Percentiles rank a stretch among this genome's conserved stretches.
Conservation (phyloP, 2,888 invertebrate genomes). For the Phorcus lineatus region DNA sequence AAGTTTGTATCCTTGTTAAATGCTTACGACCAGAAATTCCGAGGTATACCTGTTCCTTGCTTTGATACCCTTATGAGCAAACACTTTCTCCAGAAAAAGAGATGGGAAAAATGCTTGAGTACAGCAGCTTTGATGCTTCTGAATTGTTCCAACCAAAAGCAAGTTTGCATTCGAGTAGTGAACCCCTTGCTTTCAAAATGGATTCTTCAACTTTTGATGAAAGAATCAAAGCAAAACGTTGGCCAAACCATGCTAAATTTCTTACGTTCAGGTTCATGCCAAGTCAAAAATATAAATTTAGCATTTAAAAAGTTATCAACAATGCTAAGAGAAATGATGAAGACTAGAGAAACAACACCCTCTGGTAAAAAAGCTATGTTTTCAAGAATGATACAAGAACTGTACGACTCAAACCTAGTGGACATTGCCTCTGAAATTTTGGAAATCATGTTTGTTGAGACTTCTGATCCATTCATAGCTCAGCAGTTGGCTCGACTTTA, state of each 20-base stretch:
- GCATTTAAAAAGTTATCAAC: neutral
- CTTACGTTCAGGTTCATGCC: neutral
- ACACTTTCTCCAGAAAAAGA: neutral
- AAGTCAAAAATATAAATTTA: neutral
- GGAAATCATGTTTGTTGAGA: constrained; percentile 29
- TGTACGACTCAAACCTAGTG: constrained; percentile 29
- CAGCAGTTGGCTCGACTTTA: constrained; percentile 43
- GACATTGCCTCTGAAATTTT: constrained; percentile 34
- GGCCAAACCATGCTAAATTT: neutral
- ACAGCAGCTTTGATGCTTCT: neutral
- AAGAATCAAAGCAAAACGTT: neutral
- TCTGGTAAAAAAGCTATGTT: constrained; percentile 22
- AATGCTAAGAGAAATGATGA: neutral
- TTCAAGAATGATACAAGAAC: constrained; percentile 36
- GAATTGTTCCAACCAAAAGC: neutral
- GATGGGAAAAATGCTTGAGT: constrained; percentile 29
- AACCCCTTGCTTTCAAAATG: constrained; percentile 25
- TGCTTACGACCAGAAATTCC: constrained; percentile 27
- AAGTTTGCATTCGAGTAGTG: neutral
- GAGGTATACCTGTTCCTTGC: constrained; percentile 26
- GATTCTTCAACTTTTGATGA: constrained; percentile 15
- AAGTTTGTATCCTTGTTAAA: constrained; percentile 28
- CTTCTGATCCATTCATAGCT: constrained; percentile 39
- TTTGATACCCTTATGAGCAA: constrained; percentile 30
- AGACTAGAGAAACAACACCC: neutral